Evolutionary conservation across 2,888 invertebrate species (phyloP).

Genomic region (Acanthoscelides obtectus): DNA sequence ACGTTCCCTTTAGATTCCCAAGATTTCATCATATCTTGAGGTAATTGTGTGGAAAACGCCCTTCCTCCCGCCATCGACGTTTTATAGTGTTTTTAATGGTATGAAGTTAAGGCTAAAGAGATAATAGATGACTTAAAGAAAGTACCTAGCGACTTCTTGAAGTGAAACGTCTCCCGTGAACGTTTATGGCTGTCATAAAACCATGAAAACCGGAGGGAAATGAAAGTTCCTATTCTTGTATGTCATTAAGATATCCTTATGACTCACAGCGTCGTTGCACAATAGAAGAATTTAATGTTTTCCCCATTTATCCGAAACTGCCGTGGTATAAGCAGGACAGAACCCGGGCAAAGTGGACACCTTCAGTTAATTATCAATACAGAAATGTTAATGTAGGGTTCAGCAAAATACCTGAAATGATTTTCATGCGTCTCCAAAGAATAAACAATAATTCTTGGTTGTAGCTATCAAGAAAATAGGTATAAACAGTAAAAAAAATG

Average conservation of each 20-base stretch:
- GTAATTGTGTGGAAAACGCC: neutral
- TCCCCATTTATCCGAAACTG: no score
- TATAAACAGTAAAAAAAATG: no score
- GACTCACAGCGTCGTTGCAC: no score
- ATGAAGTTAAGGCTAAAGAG: neutral
- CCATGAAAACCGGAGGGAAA: neutral
- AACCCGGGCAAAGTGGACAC: no score
- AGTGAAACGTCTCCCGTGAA: neutral
- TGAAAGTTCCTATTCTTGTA: neutral
- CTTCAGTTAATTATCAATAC: no score
- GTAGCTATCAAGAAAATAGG: no score
- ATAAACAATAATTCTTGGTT: no score
- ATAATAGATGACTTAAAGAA: neutral
- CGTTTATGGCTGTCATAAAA: neutral
- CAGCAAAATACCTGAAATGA: no score
- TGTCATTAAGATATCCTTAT: neutral
- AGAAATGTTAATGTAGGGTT: no score
- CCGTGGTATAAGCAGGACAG: no score
- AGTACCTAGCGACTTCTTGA: neutral
- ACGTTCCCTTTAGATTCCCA: neutral
- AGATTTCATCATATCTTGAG: neutral
- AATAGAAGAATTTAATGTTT: no score
- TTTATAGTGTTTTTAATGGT: neutral
- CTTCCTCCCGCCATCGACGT: neutral
- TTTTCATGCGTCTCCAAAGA: no score